phyloP scores from a whole-genome alignment of 2,797 vertebrate species.

The Peromyscus aztecus region DNA sequence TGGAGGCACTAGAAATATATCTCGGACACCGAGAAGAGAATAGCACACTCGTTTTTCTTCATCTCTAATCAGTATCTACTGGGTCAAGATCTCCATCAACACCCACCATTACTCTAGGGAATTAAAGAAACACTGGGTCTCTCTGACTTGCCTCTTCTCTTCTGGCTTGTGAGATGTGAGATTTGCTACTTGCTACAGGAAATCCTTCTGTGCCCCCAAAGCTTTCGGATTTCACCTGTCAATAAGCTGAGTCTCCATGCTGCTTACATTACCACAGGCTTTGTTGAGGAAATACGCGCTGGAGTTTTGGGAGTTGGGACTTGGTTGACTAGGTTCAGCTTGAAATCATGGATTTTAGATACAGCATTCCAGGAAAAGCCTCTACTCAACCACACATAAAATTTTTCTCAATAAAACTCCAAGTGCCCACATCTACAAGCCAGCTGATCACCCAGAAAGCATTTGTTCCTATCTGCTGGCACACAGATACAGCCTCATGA shows the following conservation, averaged over 20 bases:
- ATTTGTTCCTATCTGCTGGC: neutral
- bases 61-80: neutral
- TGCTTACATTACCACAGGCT: neutral
- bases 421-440: neutral
- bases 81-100: neutral
- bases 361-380: neutral
- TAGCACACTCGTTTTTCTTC: neutral
- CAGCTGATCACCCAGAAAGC: neutral
- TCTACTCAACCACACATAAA: neutral
- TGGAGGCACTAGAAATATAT: neutral
- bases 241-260: neutral
- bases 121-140: neutral
- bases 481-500: neutral
- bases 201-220: constrained; percentile 8
- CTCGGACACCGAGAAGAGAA: neutral
- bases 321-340: neutral
- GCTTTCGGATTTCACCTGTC: constrained; percentile 2
- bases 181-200: neutral
- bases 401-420: neutral
- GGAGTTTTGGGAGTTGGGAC: neutral
- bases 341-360: constrained; percentile 2
- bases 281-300: neutral
- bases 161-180: neutral
- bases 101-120: neutral
- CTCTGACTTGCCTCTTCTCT: neutral